These are phyloP conservation scores for Gavia stellata DNA, from an alignment of 2,113 vertebrate species.

Conservation along the genomic window DNA sequence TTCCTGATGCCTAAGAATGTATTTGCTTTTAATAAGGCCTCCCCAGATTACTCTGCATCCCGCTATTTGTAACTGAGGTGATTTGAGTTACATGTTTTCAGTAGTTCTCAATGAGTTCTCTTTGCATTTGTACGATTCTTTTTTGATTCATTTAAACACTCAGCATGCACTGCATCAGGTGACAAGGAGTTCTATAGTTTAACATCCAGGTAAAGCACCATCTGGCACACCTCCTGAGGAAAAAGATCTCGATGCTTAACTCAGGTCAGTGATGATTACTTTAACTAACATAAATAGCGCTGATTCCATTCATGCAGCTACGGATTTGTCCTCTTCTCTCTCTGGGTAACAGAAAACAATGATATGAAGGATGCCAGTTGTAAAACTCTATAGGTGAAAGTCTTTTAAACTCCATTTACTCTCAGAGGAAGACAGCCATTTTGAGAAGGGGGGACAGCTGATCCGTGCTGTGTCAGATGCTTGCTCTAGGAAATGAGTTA, in stretches of 20 bases:
- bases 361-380: not conserved
- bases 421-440: not conserved
- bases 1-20: not conserved
- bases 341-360: not conserved
- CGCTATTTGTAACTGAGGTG: not conserved
- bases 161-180: not conserved
- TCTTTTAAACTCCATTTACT: not conserved
- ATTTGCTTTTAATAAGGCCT: not conserved
- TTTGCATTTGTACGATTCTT: not conserved
- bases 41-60: not conserved
- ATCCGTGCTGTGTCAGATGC: not conserved
- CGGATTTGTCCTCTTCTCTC: not conserved
- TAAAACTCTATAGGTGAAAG: not conserved
- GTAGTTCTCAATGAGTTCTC: not conserved
- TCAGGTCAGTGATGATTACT: not conserved
- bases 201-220: not conserved
- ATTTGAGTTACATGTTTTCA: not conserved
- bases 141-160: not conserved
- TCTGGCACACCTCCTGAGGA: not conserved
- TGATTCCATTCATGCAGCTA: not conserved
- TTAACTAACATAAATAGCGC: not conserved
- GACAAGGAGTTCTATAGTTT: not conserved
- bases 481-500: not conserved
- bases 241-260: not conserved
- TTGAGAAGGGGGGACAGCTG: not conserved